A percentile compares a stretch with the other conserved stretches of the same genome.
These are phyloP conservation scores for Cynodonichthys magdalenae DNA, from an alignment of 2,797 vertebrate genomes.

Conservation along the genomic window DNA sequence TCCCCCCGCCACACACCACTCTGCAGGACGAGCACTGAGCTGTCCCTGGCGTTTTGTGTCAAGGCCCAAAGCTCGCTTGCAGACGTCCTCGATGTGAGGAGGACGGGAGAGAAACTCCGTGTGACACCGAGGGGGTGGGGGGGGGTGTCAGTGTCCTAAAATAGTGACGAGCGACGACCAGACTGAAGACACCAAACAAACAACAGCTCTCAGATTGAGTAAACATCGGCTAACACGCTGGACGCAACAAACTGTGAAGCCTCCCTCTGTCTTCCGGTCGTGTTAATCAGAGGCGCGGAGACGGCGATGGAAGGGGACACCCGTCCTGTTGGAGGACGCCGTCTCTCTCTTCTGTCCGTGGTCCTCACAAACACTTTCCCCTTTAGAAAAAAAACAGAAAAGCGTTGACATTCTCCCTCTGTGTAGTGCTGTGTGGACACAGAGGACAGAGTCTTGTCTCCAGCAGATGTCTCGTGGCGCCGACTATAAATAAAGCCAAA, in stretches of 20 bases:
- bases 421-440: constrained; percentile 70
- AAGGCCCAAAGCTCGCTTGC: constrained; percentile 48
- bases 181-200: constrained; percentile 81
- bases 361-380: constrained; percentile 60
- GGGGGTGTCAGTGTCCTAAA: constrained; percentile 71
- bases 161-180: constrained; percentile 68
- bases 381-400: constrained; percentile 38
- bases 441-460: constrained; percentile 72
- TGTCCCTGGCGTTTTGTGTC: constrained; percentile 70
- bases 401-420: constrained; percentile 78
- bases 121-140: constrained; percentile 36
- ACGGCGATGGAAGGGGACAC: constrained; percentile 73
- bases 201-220: constrained; percentile 78
- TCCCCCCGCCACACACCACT: constrained; percentile 11
- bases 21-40: constrained; percentile 56
- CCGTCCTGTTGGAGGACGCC: constrained; percentile 68
- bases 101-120: constrained; percentile 47
- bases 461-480: constrained; percentile 84
- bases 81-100: constrained; percentile 60
- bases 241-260: constrained; percentile 65
- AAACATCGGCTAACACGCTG: constrained; percentile 66
- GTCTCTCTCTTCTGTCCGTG: constrained; percentile 45
- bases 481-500: constrained; percentile 81
- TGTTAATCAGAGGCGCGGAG: constrained; percentile 66
- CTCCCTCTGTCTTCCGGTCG: constrained; percentile 71